These are phyloP conservation scores for Macrocentrus cingulum DNA, from an alignment of 1,140 invertebrate species.

Conservation along the genomic window DNA sequence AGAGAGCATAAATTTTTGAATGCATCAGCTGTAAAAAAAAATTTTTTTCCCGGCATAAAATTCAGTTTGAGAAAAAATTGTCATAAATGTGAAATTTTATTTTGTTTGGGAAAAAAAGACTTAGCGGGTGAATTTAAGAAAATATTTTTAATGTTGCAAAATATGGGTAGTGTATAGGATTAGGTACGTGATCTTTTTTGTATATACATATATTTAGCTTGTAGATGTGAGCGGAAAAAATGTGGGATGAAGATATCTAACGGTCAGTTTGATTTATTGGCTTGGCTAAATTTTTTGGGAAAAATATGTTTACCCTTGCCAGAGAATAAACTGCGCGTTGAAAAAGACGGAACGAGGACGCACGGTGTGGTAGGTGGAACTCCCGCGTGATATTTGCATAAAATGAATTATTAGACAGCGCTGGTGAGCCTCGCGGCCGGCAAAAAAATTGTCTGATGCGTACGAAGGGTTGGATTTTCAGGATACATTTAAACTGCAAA, in stretches of 20 bases:
- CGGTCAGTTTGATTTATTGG: slow-evolving; percentile 58
- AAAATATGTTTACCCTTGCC: slow-evolving; percentile 50
- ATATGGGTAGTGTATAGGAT: too few relatives aligned
- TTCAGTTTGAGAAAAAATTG: too few relatives aligned
- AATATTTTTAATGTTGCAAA: too few relatives aligned
- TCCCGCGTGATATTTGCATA: slow-evolving; percentile 47
- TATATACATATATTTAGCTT: too few relatives aligned
- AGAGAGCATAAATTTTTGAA: too few relatives aligned
- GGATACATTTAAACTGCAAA: neutral
- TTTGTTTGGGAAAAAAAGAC: too few relatives aligned
- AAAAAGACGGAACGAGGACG: neutral
- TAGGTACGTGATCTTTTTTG: too few relatives aligned
- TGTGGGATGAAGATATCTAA: slow-evolving; percentile 34
- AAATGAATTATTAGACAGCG: slow-evolving; percentile 55
- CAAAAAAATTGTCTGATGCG: neutral
- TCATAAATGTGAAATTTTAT: too few relatives aligned
- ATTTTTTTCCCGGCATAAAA: too few relatives aligned
- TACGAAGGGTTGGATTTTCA: neutral
- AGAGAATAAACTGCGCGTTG: neutral
- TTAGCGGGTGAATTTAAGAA: too few relatives aligned
- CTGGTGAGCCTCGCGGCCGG: neutral
- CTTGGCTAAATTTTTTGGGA: slow-evolving; percentile 51
- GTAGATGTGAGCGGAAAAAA: slow-evolving; percentile 2
- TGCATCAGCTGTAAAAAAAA: too few relatives aligned
- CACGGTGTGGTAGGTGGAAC: slow-evolving; percentile 14